Base-by-base conservation (phyloP, 2,113 vertebrate species). In the Lophius piscatorius region DNA sequence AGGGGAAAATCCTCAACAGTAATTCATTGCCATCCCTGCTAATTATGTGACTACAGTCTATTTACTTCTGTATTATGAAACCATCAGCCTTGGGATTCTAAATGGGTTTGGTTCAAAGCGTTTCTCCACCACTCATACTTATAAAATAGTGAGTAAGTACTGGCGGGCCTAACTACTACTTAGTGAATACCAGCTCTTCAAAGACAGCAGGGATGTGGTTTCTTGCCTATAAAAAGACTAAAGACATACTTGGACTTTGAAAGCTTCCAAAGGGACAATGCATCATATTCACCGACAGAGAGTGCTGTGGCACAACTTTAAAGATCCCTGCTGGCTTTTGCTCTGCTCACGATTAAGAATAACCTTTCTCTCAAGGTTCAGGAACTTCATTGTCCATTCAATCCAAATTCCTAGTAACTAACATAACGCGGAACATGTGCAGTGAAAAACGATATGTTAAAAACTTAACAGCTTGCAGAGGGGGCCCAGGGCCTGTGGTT, bases 381-480 rank as follows among this genome's bases (percentile, higher is more conserved):
- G 81, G 81, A 83, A 84, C 85, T 74, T 80, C 73, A 87, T 86
- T 83, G 83, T 88, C 83, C 80, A 81, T 87, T 87, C 80, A 84
- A 73, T 63, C 62, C 62, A 76, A 78, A 90, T 85, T 84, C 87
- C 79, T 78, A 69, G 76, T 81, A 77, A 84, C 79, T 75, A 87
- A 61, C 81, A 85, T 84, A 89, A 88, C 81, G 75, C 46, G 60
- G 86, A 86, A 85, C 88, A 89, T 88, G 80, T 90, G 85, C 80
- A 49, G 70, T 74, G 83, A 85, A 81, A 87, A 83, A 83, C 6
- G 70, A 85, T 87, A 86, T 58, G 71, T 73, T 85, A 78, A 84
- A 86, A 88, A 80, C 61, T 70, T 87, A 86, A 89, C 87, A 89
- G 82, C 84, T 88, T 89, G 79, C 84, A 84, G 82, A 78, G 76